Base-by-base conservation (phyloP, 2,113 vertebrate genomes). In the Empidonax alnorum region DNA sequence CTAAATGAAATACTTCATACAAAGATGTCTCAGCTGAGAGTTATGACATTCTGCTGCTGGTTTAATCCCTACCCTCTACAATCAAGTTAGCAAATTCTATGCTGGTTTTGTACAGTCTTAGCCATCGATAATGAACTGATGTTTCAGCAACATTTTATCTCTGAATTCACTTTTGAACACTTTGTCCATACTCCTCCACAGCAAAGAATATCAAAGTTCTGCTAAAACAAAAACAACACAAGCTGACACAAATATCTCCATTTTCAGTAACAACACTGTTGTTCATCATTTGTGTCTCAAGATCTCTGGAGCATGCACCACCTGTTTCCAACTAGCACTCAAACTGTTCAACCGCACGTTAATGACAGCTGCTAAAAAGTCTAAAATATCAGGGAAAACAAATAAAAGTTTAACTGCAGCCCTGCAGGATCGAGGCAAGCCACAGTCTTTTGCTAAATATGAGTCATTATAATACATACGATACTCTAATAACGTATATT, bases 281-380 rank as follows among this genome's bases (percentile, higher is more conserved):
- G 84, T 95, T 84, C 93, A 72, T 89, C 80, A 44, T 89, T 82
- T 58, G 58, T 67, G 94, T 96, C 93, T 90, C 91, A 97, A 97
- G 92, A 41, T 93, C 95, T 67, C 59, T 96, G 95, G 95, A 97
- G 93, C 91, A 86, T 19, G 87, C 62, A 97, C 95, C 97, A 98
- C 97, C 97, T 98, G 97, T 96, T 98, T 94, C 95, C 96, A 90
- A 94, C 95, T 90, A 88, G 82, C 61, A 85, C 93, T 97, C 92
- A 97, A 96, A 97, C 79, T 94, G 93, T 97, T 98, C 95, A 97
- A 95, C 93, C 28, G 18, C 87, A 98, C 65, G 31, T 97, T 96
- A 97, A 87, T 93, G 95, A 98, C 98, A 98, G 97, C 97, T 98
- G 97, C 92, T 97, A 96, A 87, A 95, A 93, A 78, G 95, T 83